These are phyloP conservation scores for Drosophila pseudotakahashii DNA, from an alignment of 2,888 invertebrate genomes.

Conservation along the genomic window DNA sequence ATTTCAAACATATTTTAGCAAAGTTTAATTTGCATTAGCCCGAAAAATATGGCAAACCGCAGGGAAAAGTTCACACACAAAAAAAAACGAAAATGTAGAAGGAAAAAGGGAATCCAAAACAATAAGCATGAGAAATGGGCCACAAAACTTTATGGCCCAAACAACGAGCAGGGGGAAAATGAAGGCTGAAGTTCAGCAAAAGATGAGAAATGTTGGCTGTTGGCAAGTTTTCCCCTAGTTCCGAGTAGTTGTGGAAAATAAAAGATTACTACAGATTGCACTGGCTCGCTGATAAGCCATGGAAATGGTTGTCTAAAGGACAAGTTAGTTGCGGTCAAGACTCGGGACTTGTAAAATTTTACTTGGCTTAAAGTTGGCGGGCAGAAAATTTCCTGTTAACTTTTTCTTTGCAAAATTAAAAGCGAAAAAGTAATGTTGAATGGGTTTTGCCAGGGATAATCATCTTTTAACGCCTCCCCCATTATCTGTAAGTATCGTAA, in stretches of 20 bases:
- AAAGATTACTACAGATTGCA: slow-evolving; percentile 35
- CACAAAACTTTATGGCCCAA: slow-evolving; percentile 38
- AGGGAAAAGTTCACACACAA: slow-evolving; percentile 31
- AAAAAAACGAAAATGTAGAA: not conserved
- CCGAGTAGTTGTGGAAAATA: slow-evolving; percentile 36
- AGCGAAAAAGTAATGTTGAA: not conserved
- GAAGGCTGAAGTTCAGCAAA: not conserved
- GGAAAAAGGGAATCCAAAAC: slow-evolving; percentile 22
- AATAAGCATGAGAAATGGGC: slow-evolving; percentile 46
- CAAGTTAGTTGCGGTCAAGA: slow-evolving; percentile 44
- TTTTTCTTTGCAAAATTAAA: not conserved
- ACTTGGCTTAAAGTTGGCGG: slow-evolving; percentile 15
- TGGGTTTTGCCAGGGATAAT: slow-evolving; percentile 11
- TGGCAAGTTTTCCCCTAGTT: slow-evolving; percentile 40
- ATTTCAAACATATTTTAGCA: slow-evolving; percentile 45
- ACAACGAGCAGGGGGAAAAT: slow-evolving; percentile 7
- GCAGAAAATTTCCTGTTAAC: not conserved
- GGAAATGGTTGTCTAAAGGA: slow-evolving; percentile 33
- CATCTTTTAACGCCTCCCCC: slow-evolving; percentile 16
- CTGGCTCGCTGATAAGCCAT: slow-evolving; percentile 36
- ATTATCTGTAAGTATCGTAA: slow-evolving; percentile 23
- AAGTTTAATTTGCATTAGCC: slow-evolving; percentile 61
- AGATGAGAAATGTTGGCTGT: slow-evolving; percentile 33
- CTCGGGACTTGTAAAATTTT: slow-evolving; percentile 10
- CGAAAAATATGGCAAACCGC: slow-evolving; percentile 29